phyloP scores from a whole-genome alignment of 2,797 vertebrate genomes.

The Miichthys miiuy region DNA sequence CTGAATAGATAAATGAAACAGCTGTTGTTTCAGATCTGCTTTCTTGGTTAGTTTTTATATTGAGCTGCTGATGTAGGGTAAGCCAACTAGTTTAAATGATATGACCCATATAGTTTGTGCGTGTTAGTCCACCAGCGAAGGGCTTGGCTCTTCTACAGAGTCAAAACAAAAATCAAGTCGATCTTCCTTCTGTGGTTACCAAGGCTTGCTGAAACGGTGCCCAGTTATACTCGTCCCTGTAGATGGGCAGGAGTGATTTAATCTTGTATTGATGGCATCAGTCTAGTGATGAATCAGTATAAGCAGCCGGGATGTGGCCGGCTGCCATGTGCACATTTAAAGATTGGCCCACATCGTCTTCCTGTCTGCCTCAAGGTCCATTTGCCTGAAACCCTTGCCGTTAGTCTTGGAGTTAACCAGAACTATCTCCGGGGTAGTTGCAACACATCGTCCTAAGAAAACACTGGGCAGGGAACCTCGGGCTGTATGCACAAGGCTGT shows the following conservation, averaged over 20 bases:
- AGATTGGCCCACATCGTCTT: constrained; percentile 42
- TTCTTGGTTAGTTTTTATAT: constrained; percentile 4
- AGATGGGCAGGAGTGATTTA: constrained; percentile 47
- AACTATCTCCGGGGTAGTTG: neutral
- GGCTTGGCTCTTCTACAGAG: neutral
- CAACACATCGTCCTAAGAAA: neutral
- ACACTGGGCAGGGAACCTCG: constrained; percentile 6
- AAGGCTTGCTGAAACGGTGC: neutral
- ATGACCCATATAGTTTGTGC: neutral
- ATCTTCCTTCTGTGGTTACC: neutral
- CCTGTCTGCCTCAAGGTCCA: constrained; percentile 16
- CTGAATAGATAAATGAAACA: neutral
- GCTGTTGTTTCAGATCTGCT: neutral
- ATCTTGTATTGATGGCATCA: constrained; percentile 52
- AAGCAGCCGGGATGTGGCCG: constrained; percentile 40
- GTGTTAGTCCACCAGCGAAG: neutral
- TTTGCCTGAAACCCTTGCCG: constrained; percentile 47
- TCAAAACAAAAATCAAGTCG: neutral
- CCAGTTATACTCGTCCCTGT: constrained; percentile 5
- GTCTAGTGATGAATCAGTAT: constrained; percentile 37
- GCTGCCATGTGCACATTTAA: constrained; percentile 66
- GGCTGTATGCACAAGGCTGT: constrained; percentile 37
- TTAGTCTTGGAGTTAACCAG: constrained; percentile 19
- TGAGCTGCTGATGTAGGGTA: neutral
- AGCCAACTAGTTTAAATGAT: neutral